Evolutionary conservation across 1,140 invertebrate genomes (phyloP), one percentile per base, ranked within the genome.

Genomic region (Lanistes nyassanus): DNA sequence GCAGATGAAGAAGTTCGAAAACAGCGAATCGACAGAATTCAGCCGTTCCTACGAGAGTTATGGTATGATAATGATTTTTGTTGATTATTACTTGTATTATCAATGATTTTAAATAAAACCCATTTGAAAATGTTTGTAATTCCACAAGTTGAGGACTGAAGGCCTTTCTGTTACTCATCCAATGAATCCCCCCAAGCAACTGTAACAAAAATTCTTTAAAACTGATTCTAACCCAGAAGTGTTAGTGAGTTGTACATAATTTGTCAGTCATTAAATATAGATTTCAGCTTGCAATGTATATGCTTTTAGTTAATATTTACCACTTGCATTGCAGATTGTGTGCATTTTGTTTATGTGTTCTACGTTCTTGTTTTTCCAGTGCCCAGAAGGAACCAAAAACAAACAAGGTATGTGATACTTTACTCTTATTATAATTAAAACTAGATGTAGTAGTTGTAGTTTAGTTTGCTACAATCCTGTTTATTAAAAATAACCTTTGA

Each of bases 331-430:
- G 7, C 31, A 37, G 23, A 5, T n/a, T n/a, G n/a, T 16, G 58
- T 65, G 31, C 37, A 37, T 39, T 42, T 36, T 21, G 7, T 31
- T 13, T 34, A 21, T 37, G 7, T 26, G 34, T 26, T 31, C 5
- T 16, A 9, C 5, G 62, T 13, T 29, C 56, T 55, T 36, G 56
- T 5, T 72, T 42, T 60, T 72, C 26, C 70, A 72, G 70, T 72
- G 70, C 56, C 31, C 55, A 72, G 21, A 72, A 42, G 31, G 70
- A 72, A 62, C 70, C 70, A 60, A 72, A 56, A 29, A 72, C 70
- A 26, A 55, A 60, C 47, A 72, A 56, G 70, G 70, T 72, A 16
- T 56, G 68, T 56, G 47, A 13, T 34, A 13, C 47, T 67, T 42
- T 67, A 39, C 29, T 37, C 6, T 23, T 42, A 39, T 21, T 37